phyloP scores from a whole-genome alignment of 2,113 vertebrate genomes.

The Beaufortia kweichowensis region DNA sequence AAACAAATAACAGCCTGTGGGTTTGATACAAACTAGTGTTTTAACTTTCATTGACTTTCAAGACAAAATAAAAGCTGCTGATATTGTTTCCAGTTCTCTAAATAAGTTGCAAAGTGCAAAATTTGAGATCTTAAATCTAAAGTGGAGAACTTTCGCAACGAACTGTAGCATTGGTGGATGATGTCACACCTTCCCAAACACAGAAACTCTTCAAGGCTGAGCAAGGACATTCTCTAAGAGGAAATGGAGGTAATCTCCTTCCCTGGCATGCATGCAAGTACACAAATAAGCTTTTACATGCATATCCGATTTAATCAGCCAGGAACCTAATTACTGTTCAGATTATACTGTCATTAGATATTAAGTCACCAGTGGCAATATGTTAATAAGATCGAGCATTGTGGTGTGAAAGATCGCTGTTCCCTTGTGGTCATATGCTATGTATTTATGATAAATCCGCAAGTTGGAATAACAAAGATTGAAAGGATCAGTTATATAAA shows the following conservation, averaged over 20 bases:
- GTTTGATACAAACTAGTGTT: no score
- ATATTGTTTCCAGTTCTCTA: not conserved
- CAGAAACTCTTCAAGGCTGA: conserved; percentile 45
- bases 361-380: conserved; percentile 50
- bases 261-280: conserved; percentile 44
- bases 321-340: conserved; percentile 64
- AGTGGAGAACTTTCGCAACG: not conserved
- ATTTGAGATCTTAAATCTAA: not conserved
- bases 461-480: conserved; percentile 23
- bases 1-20: no score
- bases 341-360: conserved; percentile 65
- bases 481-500: not conserved
- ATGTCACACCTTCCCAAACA: conserved; percentile 7
- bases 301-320: conserved; percentile 77
- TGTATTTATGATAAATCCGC: conserved; percentile 24
- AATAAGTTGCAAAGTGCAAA: no score
- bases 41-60: no score
- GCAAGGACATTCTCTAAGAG: conserved; percentile 35
- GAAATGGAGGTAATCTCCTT: conserved; percentile 36
- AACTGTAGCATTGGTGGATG: not conserved
- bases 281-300: conserved; percentile 65
- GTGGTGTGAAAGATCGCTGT: conserved; percentile 55
- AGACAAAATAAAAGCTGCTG: not conserved
- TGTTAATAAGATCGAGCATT: conserved; percentile 62
- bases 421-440: conserved; percentile 29